Conservation (phyloP, 2,888 invertebrate species). For the Thelaira solivaga region DNA sequence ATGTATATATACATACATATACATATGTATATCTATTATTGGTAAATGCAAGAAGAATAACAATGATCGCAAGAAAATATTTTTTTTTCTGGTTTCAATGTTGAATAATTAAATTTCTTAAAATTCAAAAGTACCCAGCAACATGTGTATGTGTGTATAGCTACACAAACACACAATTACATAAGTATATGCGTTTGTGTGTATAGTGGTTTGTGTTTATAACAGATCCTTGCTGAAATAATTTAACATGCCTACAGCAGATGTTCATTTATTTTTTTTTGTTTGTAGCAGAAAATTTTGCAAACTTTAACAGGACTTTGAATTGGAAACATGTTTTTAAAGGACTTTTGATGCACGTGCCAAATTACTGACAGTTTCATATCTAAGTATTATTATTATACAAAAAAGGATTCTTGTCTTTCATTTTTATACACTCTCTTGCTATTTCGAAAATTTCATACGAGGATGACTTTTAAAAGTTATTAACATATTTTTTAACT, state of each 20-base stretch:
- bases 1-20: background rate
- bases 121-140: background rate
- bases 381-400: background rate
- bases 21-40: background rate
- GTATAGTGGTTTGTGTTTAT: background rate
- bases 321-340: slow-evolving; percentile 27
- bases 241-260: slow-evolving; percentile 25
- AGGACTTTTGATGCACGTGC: slow-evolving; percentile 48
- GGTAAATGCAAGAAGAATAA: background rate
- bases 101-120: background rate
- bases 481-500: no score
- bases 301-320: slow-evolving; percentile 18
- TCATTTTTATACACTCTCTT: background rate
- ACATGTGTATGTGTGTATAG: slow-evolving; percentile 32
- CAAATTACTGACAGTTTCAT: slow-evolving; percentile 34
- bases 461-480: background rate
- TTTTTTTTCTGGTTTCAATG: background rate
- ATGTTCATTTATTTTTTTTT: background rate
- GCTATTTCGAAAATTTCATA: background rate
- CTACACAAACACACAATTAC: background rate
- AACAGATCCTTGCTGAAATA: background rate
- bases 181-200: background rate
- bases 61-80: background rate
- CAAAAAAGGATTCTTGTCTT: background rate
- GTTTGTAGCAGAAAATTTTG: slow-evolving; percentile 24